Evolutionary conservation across 1,140 invertebrate species (phyloP), one percentile per base, ranked within the genome.

Genomic region (Apis cerana): DNA sequence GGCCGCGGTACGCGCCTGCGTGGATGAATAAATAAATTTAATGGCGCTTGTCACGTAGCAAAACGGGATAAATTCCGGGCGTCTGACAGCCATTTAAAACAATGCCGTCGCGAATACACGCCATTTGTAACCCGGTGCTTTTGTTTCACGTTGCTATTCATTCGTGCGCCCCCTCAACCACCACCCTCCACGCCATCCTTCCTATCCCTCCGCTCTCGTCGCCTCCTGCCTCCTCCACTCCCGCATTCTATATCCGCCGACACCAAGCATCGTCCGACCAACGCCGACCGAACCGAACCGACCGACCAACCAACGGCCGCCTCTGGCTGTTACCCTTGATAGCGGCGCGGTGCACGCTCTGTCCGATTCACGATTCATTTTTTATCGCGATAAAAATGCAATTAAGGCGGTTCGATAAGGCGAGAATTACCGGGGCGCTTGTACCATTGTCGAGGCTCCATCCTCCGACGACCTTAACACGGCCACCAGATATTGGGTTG

Each of bases 71-170:
- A 94, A 94, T 93, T 94, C 90, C 90, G 89, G 89, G 90, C 90
- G 91, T 91, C 92, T 92, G 93, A 93, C 93, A 92, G 92, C 93
- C 91, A 93, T 94, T 94, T 94, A 93, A 94, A 94, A 94, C 92
- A 94, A 94, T 94, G 92, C 92, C 91, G 89, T 92, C 89, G 89
- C 91, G 91, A 94, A 93, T 94, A 93, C 92, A 92, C 91, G 91
- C 91, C 91, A 94, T 94, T 94, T 93, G 92, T 93, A 93, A 94
- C 91, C 91, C 90, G 86, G 83, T 86, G 89, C 92, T 93, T 93
- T 93, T 94, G 92, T 94, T 92, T 93, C 91, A 88, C 88, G 88
- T 91, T 90, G 90, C 92, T 92, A 92, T 93, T 93, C 92, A 94
- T 92, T 91, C 89, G 86, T 82, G 83, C 79, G 75, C 68, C 58